Evolutionary conservation across 30 jellyfish, hydroid and myxozoan species (phyloP).

Genomic region (Sanderia malayensis): DNA sequence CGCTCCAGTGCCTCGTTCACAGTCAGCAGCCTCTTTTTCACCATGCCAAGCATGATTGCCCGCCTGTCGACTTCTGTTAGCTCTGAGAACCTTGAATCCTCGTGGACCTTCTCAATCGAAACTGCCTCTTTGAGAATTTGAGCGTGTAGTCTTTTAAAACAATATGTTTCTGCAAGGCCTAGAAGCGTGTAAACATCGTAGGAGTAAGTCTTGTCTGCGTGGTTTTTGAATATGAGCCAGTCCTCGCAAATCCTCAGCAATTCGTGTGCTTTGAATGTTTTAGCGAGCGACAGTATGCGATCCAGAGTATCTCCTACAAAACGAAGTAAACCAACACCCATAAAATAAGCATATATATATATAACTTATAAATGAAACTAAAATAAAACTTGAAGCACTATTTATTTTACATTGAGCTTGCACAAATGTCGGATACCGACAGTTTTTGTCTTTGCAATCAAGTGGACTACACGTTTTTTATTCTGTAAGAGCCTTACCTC

Average conservation of each 20-base stretch:
- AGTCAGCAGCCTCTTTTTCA: background rate
- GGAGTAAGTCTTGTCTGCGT: background rate
- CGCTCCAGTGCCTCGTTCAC: conserved; percentile 1
- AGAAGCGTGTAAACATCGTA: background rate
- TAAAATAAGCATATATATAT: too few relatives aligned
- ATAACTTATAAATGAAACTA: too few relatives aligned
- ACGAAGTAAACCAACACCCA: too few relatives aligned
- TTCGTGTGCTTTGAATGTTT: background rate
- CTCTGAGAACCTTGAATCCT: background rate
- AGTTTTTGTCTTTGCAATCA: too few relatives aligned
- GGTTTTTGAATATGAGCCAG: background rate
- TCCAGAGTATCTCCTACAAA: background rate
- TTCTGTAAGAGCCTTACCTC: too few relatives aligned
- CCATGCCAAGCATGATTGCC: background rate
- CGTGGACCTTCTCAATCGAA: background rate
- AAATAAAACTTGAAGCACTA: too few relatives aligned
- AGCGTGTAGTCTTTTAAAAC: background rate
- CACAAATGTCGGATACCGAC: too few relatives aligned
- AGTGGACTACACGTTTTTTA: too few relatives aligned
- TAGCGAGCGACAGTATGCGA: background rate
- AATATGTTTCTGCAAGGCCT: background rate
- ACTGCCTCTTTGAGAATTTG: background rate
- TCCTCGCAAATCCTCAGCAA: background rate
- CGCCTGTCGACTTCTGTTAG: background rate
- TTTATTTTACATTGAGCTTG: too few relatives aligned